phyloP scores from a whole-genome alignment of 1,140 invertebrate species.

The Xylocopa sonorina region DNA sequence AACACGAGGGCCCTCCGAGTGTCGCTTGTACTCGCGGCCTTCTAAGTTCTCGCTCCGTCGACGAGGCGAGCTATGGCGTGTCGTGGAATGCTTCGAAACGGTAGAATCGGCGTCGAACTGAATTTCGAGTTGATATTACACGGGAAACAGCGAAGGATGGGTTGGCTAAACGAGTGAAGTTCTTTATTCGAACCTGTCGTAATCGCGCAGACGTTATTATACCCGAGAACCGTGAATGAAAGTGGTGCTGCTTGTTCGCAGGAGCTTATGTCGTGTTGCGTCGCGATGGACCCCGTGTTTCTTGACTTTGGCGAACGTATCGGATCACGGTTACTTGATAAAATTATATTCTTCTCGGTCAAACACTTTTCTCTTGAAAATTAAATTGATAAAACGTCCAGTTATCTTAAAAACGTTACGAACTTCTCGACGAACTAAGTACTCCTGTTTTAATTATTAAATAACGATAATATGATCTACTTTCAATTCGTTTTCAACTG shows the following conservation, averaged over 20 bases:
- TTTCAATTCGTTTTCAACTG: too few relatives aligned
- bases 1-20: not conserved
- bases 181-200: constrained; percentile 32
- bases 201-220: constrained; percentile 26
- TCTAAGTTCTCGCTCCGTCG: not conserved
- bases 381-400: too few relatives aligned
- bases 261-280: not conserved
- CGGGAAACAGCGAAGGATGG: not conserved
- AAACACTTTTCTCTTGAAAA: too few relatives aligned
- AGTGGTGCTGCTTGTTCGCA: constrained; percentile 30
- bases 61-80: not conserved
- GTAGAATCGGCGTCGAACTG: too few relatives aligned
- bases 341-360: too few relatives aligned
- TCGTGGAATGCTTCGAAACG: not conserved
- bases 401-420: too few relatives aligned
- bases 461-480: too few relatives aligned
- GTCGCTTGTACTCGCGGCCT: not conserved
- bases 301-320: not conserved
- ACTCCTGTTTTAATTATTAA: too few relatives aligned
- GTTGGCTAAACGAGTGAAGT: not conserved
- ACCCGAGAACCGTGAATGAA: constrained; percentile 21
- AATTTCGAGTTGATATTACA: too few relatives aligned
- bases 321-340: too few relatives aligned
- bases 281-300: not conserved
- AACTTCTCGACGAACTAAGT: too few relatives aligned